Base-by-base conservation (phyloP, 2,888 invertebrate species). In the Lottia scabra region DNA sequence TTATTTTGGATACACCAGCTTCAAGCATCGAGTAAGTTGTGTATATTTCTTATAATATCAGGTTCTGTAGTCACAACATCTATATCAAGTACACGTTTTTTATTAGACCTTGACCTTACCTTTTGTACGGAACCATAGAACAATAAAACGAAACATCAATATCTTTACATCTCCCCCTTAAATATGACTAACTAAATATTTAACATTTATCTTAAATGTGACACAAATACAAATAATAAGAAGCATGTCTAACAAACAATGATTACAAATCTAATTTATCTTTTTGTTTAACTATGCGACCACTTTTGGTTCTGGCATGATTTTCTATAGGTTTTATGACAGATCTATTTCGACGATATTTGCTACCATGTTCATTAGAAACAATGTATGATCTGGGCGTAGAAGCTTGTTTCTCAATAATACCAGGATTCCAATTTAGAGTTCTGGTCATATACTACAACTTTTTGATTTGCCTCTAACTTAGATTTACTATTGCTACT, bases 71-170 rank as follows among this genome's bases (percentile, higher is more conserved):
- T n/a, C n/a, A n/a, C n/a, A n/a, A n/a, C n/a, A n/a, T n/a, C n/a
- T n/a, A n/a, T n/a, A n/a, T n/a, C n/a, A n/a, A n/a, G n/a, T n/a
- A n/a, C n/a, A n/a, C n/a, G n/a, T n/a, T n/a, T n/a, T n/a, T n/a
- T n/a, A n/a, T n/a, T n/a, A n/a, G n/a, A n/a, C n/a, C n/a, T n/a
- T n/a, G n/a, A n/a, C n/a, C n/a, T n/a, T n/a, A n/a, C n/a, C n/a
- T n/a, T n/a, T n/a, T n/a, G n/a, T n/a, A n/a, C n/a, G n/a, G n/a
- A n/a, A n/a, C n/a, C n/a, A n/a, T n/a, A n/a, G n/a, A n/a, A n/a
- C n/a, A n/a, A n/a, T n/a, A 56, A n/a, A 56, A 56, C 56, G 19
- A 56, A 56, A 56, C 19, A 56, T 56, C n/a, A n/a, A 56, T 30
- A 30, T 30, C 30, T 30, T 30, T 5, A 30, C 30, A 30, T 30